Base-by-base conservation (phyloP, 2,888 invertebrate genomes). In the Cataglyphis rosenhaueri region DNA sequence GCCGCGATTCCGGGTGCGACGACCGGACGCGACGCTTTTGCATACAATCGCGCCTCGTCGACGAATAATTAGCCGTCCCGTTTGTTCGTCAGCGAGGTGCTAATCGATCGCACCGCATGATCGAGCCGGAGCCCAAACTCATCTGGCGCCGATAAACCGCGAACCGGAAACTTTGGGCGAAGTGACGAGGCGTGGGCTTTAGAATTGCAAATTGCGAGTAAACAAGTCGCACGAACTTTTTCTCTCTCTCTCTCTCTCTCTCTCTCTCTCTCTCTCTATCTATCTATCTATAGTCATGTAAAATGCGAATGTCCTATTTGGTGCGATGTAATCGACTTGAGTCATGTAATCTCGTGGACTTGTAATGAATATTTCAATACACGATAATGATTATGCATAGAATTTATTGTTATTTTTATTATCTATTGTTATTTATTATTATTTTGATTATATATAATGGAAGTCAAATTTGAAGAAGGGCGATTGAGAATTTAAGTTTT, bases 1-100 rank as follows among this genome's bases (percentile, higher is more conserved):
- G 81, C 44, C 61, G 48, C 41, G 82, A 81, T 86, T 89, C 89
- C 91, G 91, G 88, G 87, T 88, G 78, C 86, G 89, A 79, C 83
- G 87, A 90, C 87, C 88, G 57, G 10, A 32, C 29, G 21, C 15
- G 57, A 59, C 52, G 62, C 44, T 48, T 84, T 89, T 90, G 84
- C 88, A 85, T 86, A 87, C 78, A 85, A 88, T 88, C 79, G 71
- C 61, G 73, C 48, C 59, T 15, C 21, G 57, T 68, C 41, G 44
- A 64, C 55, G 21, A 41, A 78, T 61, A 74, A 83, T 86, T 79
- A 81, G 48, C 59, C 44, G 57, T 48, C 48, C 48, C 32, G 44
- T 35, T 68, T 64, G 81, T 81, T 59, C 62, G 57, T 71, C 57
- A 55, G 76, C 41, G 21, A 44, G 32, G 74, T 61, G 78, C 75